Base-by-base conservation (phyloP, 2,797 vertebrate genomes). In the Pagetopsis macropterus region DNA sequence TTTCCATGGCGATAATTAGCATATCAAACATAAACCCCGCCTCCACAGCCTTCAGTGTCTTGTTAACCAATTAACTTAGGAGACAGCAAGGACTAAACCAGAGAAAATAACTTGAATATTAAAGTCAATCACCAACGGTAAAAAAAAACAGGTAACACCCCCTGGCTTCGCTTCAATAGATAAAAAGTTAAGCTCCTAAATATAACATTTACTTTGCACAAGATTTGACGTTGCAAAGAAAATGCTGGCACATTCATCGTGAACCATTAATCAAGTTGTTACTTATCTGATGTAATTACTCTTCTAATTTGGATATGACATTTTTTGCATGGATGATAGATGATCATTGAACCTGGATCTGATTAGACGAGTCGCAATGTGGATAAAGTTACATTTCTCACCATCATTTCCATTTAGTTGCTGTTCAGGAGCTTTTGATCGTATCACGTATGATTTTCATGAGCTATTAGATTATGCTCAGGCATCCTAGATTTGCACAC, bases 1-100 rank as follows among this genome's bases (percentile, higher is more conserved):
- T 93, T 91, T 90, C 89, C 85, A 91, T 91, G 87, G 85, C 16
- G 72, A 93, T 84, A 80, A 87, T 88, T 92, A 89, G 78, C 89
- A 91, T 91, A 88, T 84, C 79, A 90, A 78, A 84, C 78, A 79
- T 89, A 86, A 90, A 89, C 85, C 81, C 82, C 76, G 52, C 83
- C 85, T 83, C 77, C 73, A 78, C 75, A 82, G 68, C 49, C 51
- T 57, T 82, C 45, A 7, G 65, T 79, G 56, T 62, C 85, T 87
- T 65, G 79, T 91, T 92, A 90, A 91, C 88, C 81, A 86, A 90
- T 89, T 87, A 87, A 67, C 83, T 86, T 65, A 14, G 65, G 69
- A 86, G 74, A 75, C 57, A 60, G 65, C 60, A 46, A 80, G 33
- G 65, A 70, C 31, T 48, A 65, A 83, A 57, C 43, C 9, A 65